Conservation (phyloP, 2,888 invertebrate species). For the Helicoverpa assulta region DNA sequence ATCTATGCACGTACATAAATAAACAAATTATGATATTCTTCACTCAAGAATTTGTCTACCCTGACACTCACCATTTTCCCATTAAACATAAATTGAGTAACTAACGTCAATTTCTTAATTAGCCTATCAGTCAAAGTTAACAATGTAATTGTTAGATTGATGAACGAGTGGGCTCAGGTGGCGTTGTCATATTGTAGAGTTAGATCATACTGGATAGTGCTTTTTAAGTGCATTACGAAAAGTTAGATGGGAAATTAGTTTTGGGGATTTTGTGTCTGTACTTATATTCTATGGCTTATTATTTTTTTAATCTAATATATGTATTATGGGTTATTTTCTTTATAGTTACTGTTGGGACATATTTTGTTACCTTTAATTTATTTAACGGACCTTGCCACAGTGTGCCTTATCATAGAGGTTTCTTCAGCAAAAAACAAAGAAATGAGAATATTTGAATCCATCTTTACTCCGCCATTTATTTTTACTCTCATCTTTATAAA, state of each 20-base stretch:
- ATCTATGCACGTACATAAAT: no score
- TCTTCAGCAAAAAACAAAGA: no score
- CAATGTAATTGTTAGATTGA: constrained; percentile 55
- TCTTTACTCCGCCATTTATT: not conserved
- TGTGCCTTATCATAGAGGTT: no score
- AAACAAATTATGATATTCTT: no score
- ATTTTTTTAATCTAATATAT: no score
- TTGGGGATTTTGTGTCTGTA: not conserved
- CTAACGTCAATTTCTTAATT: constrained; percentile 41
- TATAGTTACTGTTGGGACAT: no score
- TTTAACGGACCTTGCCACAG: no score
- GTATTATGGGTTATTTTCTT: no score
- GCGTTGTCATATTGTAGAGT: constrained; percentile 14
- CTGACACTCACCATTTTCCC: not conserved
- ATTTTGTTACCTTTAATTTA: no score
- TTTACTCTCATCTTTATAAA: not conserved
- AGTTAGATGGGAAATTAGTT: constrained; percentile 34
- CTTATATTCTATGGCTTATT: no score
- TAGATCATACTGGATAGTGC: constrained; percentile 37
- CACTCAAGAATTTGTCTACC: not conserved
- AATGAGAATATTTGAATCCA: no score
- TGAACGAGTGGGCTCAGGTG: constrained; percentile 49
- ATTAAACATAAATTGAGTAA: not conserved
- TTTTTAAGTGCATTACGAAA: constrained; percentile 33
- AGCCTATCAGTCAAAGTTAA: constrained; percentile 42